Evolutionary conservation across 2,113 vertebrate genomes (phyloP), one percentile per base, ranked within the genome.

Genomic region (Nibea coibor): DNA sequence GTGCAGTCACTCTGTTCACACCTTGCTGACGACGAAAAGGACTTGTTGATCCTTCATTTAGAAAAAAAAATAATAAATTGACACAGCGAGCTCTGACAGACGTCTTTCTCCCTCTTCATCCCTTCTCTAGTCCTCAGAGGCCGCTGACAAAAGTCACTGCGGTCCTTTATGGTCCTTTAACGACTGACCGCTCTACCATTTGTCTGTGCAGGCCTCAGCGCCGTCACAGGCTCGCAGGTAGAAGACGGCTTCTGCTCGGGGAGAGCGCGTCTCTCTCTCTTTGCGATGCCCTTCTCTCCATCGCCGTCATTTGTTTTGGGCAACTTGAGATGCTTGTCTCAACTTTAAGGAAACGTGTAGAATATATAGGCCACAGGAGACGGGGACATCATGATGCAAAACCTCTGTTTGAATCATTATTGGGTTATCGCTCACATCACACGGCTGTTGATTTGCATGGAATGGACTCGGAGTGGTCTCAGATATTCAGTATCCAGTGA

Each of bases 1-100:
- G 22, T 78, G 75, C 69, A 48, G 50, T 68, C 70, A 77, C 87
- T 85, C 70, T 43, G 56, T 47, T 87, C 67, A 84, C 80, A 88
- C 62, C 45, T 59, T 56, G 42, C 43, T 24, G 45, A 77, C 10
- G 26, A 80, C 35, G 31, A 85, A 74, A 82, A 86, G 54, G 54
- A 73, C 50, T 78, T 26, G 1, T 5, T 45, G 43, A 88, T 84
- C 83, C 82, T 88, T 87, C 67, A 71, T 71, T 80, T 70, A 26
- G 19, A 28, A 48, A 47, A 50, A 28, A 51, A 47, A 22, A 31
- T 47, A n/a, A 26, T 65, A 4, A 22, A 14, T 62, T 43, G 26
- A 67, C 68, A 77, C 7, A 10, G 56, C n/a, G 14, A 87, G 78
- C 80, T 73, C 57, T 72, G 78, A 80, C 28, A 57, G 69, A 76